Conservation (phyloP, 2,113 vertebrate species). For the Physeter macrocephalus region DNA sequence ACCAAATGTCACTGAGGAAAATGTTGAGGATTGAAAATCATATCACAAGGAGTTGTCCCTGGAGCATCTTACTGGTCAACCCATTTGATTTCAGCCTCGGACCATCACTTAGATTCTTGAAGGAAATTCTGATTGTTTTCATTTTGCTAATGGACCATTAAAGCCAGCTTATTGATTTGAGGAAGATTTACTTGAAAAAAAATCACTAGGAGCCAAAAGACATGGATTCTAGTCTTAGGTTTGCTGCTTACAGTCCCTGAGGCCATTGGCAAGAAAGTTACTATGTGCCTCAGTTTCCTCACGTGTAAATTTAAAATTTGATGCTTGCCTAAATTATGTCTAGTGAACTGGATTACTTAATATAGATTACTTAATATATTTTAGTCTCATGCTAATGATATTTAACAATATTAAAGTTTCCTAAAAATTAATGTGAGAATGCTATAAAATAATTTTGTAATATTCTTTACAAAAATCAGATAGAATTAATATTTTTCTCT, state of each 20-base stretch:
- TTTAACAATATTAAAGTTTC: neutral
- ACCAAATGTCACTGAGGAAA: neutral
- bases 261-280: neutral
- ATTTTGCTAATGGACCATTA: constrained; percentile 22
- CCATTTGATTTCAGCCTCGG: constrained; percentile 31
- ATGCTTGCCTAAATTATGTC: neutral
- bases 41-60: neutral
- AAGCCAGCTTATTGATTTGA: constrained; percentile 21
- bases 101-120: neutral
- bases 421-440: neutral
- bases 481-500: neutral
- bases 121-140: constrained; percentile 23
- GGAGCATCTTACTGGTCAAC: neutral
- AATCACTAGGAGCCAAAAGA: neutral
- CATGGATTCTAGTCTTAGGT: neutral
- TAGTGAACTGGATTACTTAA: neutral
- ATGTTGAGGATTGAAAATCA: constrained; percentile 9
- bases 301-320: neutral
- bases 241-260: neutral
- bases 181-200: neutral
- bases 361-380: neutral
- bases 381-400: neutral
- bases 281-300: neutral
- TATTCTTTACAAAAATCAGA: neutral
- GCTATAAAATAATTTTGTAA: neutral